phyloP scores from a whole-genome alignment of 2,113 vertebrate species.

The Motacilla tschutschensis region DNA sequence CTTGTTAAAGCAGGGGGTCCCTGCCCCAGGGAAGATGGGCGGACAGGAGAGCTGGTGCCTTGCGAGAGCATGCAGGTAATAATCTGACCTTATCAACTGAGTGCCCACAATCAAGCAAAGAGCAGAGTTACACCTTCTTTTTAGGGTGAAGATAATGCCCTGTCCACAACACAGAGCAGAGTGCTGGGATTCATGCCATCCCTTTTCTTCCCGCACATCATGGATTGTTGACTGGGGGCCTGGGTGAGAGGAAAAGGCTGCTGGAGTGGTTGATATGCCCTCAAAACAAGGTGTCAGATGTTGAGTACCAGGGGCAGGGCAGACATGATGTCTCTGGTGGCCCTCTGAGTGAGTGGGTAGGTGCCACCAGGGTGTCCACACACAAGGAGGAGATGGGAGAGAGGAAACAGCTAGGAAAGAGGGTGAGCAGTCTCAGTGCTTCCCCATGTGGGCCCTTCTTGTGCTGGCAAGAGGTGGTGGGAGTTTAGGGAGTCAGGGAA shows the following conservation, averaged over 20 bases:
- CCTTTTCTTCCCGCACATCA: background rate
- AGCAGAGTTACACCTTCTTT: background rate
- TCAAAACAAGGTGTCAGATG: background rate
- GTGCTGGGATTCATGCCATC: background rate
- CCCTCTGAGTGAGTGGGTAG: background rate
- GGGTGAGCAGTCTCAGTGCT: background rate
- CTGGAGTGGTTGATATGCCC: background rate
- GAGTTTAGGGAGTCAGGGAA: background rate
- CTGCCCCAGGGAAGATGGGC: background rate
- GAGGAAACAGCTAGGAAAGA: background rate
- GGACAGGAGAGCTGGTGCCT: background rate
- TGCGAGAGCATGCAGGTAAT: background rate
- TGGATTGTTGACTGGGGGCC: background rate
- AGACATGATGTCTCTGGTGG: background rate
- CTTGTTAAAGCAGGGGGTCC: background rate
- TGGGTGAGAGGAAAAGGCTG: background rate
- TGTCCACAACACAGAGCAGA: background rate
- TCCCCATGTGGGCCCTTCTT: background rate
- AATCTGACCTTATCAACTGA: background rate
- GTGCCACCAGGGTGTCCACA: background rate
- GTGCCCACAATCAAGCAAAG: background rate
- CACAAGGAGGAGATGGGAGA: background rate
- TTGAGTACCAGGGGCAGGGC: background rate
- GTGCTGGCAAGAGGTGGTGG: background rate
- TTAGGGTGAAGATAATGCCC: background rate